phyloP scores from a whole-genome alignment of 2,888 invertebrate species.

The Mesorhabditis spiculigera region DNA sequence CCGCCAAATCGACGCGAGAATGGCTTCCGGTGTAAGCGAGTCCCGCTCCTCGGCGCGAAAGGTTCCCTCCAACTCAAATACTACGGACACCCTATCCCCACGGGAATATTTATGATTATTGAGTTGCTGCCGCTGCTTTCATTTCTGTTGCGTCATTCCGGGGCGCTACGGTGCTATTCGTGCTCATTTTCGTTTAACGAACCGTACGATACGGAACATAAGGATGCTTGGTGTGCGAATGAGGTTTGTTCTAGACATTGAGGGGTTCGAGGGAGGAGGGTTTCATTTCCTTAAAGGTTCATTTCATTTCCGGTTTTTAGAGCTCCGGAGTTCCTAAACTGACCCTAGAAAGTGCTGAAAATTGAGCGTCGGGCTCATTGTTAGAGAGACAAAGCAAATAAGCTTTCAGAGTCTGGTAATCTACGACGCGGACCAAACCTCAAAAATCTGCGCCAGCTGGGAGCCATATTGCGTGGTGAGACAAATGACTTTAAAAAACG shows the following conservation, averaged over 20 bases:
- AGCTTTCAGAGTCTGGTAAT: constrained; percentile 22
- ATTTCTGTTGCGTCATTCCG: not conserved
- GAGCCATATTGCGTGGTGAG: constrained; percentile 51
- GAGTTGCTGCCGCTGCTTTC: no score
- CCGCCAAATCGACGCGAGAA: not conserved
- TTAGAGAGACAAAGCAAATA: constrained; percentile 11
- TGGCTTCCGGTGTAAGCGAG: constrained; percentile 1
- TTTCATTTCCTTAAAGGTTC: no score
- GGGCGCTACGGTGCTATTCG: constrained; percentile 44
- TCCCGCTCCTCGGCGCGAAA: no score
- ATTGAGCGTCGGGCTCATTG: no score
- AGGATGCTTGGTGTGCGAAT: constrained; percentile 55
- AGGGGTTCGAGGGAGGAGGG: no score
- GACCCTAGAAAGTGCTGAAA: no score
- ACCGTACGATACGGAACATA: constrained; percentile 48
- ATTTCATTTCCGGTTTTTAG: no score
- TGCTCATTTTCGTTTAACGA: constrained; percentile 54
- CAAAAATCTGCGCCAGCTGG: constrained; percentile 52
- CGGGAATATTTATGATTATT: no score
- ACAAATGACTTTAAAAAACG: constrained; percentile 4
- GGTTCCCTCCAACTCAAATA: no score
- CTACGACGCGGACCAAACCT: constrained; percentile 41
- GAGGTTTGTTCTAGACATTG: constrained; percentile 21
- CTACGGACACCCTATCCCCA: no score
- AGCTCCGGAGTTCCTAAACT: no score